phyloP scores from a whole-genome alignment of 2,113 vertebrate species.

The Cryptotis parvus region DNA sequence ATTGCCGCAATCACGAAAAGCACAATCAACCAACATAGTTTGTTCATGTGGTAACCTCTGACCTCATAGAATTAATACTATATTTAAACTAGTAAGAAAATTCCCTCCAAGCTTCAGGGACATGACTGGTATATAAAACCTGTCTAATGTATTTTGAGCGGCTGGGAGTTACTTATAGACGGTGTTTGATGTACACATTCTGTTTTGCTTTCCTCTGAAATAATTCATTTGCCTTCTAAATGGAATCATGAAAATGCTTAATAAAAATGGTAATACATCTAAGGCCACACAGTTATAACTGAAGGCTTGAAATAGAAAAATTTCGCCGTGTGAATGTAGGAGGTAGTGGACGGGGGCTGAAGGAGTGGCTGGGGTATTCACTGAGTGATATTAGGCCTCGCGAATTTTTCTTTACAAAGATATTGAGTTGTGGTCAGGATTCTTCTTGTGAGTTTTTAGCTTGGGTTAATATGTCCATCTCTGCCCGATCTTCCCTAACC shows the following conservation, averaged over 20 bases:
- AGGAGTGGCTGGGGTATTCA: background rate
- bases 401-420: slow-evolving; percentile 53
- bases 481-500: slow-evolving; percentile 3
- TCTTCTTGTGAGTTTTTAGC: slow-evolving; percentile 45
- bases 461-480: slow-evolving; percentile 58
- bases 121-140: slow-evolving; percentile 19
- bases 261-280: slow-evolving; percentile 76
- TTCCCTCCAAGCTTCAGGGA: slow-evolving; percentile 24
- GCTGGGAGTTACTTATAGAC: slow-evolving; percentile 45
- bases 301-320: slow-evolving; percentile 56
- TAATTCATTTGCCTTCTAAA: slow-evolving; percentile 77
- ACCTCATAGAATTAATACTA: slow-evolving; percentile 58
- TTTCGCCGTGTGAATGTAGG: background rate
- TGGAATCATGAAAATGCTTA: slow-evolving; percentile 73
- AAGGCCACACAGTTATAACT: slow-evolving; percentile 48
- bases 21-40: slow-evolving; percentile 46
- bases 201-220: slow-evolving; percentile 75
- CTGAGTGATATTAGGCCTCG: slow-evolving; percentile 7
- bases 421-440: background rate
- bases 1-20: slow-evolving; percentile 12
- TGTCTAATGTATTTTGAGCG: slow-evolving; percentile 62
- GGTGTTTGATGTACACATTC: slow-evolving; percentile 68
- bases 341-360: background rate
- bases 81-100: slow-evolving; percentile 32
- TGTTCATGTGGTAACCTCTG: slow-evolving; percentile 42